Base-by-base conservation (phyloP, 1,140 invertebrate species). In the Caenorhabditis brenneri region DNA sequence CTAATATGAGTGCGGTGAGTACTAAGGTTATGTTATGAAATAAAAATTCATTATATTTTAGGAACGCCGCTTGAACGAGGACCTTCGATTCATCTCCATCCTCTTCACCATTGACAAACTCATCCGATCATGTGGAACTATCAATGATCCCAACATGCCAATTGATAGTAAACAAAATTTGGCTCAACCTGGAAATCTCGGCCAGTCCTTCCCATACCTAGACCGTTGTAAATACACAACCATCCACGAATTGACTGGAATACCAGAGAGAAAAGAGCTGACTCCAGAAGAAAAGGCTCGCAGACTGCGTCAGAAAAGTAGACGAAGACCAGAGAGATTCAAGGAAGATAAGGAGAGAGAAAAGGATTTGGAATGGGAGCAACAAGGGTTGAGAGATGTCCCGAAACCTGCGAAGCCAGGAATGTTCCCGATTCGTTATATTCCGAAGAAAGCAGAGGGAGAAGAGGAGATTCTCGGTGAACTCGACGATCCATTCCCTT, bases 21-120 rank as follows among this genome's bases (percentile, higher is more conserved):
- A n/a, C n/a, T n/a, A n/a, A n/a, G n/a, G n/a, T n/a, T n/a, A n/a
- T n/a, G n/a, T n/a, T n/a, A n/a, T n/a, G n/a, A n/a, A n/a, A n/a
- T n/a, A n/a, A n/a, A n/a, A n/a, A n/a, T n/a, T n/a, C n/a, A n/a
- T n/a, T n/a, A n/a, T n/a, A n/a, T n/a, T n/a, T n/a, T n/a, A n/a
- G n/a, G 65, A 74, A 27, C 65, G n/a, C 3, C 65, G 65, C 10
- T 36, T 74, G n/a, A 39, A 74, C 36, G 65, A 74, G 16, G 65
- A 74, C 15, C 65, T 74, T 31, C 65, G 65, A 1, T 46, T 74
- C 22, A 42, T 74, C 22, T 74, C 65, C 1, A 22, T 74, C 22
- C 65, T 74, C 36, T 74, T 74, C 65, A 42, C 65, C 29, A 33
- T 74, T n/a, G 65, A 74, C 36, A 74, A 24, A 39, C 24, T 74